Evolutionary conservation across 1,140 invertebrate genomes (phyloP), one percentile per base, ranked within the genome.

Genomic region (Probaryconus sp.): DNA sequence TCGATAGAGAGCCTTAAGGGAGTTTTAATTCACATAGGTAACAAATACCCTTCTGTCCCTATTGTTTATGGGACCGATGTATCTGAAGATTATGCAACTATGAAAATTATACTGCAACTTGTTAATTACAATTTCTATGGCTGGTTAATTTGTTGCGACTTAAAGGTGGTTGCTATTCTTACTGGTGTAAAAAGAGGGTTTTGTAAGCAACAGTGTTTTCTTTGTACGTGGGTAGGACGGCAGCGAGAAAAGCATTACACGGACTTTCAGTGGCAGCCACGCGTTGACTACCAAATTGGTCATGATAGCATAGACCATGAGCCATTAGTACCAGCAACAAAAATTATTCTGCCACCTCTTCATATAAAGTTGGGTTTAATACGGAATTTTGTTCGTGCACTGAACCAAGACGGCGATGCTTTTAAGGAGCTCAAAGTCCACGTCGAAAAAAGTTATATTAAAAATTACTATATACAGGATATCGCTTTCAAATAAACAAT

Each of bases 81-180:
- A n/a, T 9, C 5, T 3, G 47, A 50, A 50, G 20, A 2, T 20
- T 35, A 50, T 37, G 33, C 13, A 16, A 13, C 10, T 2, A 13
- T 37, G 14, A 2, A 11, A 13, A 14, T 14, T 14, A 37, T 43
- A 13, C 5, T 43, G 3, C 5, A 43, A 6, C 26, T 24, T 11
- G 18, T 11, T 1, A 1, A 24, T 24, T 6, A 43, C 16, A 43
- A 60, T 5, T 1, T 9, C 1, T 21, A 48, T 48, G 6, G 18
- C 5, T 60, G 10, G 56, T 37, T 37, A 28, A 47, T 60, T 1
- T 48, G 56, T 11, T 47, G 56, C 16, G 56, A 60, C 9, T 48
- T 47, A n/a, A 60, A 60, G 17, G 20, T 60, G 2, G 42, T 60
- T 9, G 30, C 28, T 2, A 2, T 47, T 14, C 7, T 26, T 3